Evolutionary conservation across 2,113 vertebrate genomes (phyloP), one percentile per base, ranked within the genome.

Genomic region (Ptychochromis oligacanthus): DNA sequence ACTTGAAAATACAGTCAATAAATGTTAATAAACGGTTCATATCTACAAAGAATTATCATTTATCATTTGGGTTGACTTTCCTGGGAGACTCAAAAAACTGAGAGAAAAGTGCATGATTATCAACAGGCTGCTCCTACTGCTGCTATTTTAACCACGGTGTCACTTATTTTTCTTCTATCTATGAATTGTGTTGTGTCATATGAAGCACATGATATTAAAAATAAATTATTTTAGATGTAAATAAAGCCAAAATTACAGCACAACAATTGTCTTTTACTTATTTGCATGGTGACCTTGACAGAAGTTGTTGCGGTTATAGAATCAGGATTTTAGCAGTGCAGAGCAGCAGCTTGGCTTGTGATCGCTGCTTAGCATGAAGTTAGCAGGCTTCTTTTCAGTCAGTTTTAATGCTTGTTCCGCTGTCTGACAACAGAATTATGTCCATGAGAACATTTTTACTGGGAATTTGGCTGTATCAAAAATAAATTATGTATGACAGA

Each of bases 1-100:
- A 49, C 15, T 49, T 49, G 4, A 52, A 72, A 52, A 80, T 84
- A 65, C 31, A 20, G 77, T 22, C 4, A 24, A 81, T 75, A 14
- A 79, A 84, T 65, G 76, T n/a, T 4, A 88, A 89, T 79, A 90
- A 85, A 89, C 49, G 13, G n/a, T 34, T 79, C 52, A 56, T 75
- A 75, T 78, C 15, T 7, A 31, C 56, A 54, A 79, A 57, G 11
- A 76, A 22, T 49, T 26, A 13, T 61, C 7, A 36, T 76, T 77
- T 46, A 62, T 57, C 34, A 72, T 58, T 81, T 4, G 6, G 38
- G 7, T 52, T 17, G 43, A 20, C 15, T 83, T 81, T 67, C 7
- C 28, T 11, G 43, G 17, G 13, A 57, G 60, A 55, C 49, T 46
- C 7, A 75, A 34, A 75, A 58, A 58, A 36, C 65, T 70, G n/a